Percentiles rank a stretch among this genome's conserved stretches.
Conservation (phyloP, 2,113 vertebrate species). For the Polypterus senegalus region DNA sequence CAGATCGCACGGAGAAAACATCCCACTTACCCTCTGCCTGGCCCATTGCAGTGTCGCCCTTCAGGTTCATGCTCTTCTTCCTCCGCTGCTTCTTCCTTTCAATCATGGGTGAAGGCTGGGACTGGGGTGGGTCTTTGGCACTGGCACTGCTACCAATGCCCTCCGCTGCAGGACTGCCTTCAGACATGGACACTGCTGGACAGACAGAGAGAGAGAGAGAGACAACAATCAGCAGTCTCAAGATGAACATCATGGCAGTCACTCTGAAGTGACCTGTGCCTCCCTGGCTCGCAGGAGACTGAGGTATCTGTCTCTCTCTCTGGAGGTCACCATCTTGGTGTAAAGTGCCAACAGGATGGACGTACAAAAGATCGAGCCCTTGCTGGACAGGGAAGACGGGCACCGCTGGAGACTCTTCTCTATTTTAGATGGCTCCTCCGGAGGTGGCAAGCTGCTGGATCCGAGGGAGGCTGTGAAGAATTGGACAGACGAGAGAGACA, state of each 20-base stretch:
- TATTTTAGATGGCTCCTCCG: conserved; percentile 53
- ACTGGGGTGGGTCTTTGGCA: conserved; percentile 53
- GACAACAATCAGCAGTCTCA: no score
- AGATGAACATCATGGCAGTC: neutral
- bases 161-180: conserved; percentile 46
- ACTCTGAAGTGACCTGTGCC: neutral
- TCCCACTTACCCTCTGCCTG: conserved; percentile 78
- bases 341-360: neutral
- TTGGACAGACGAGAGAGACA: conserved; percentile 2
- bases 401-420: conserved; percentile 64
- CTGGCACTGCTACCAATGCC: conserved; percentile 46
- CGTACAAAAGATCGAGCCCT: conserved; percentile 55
- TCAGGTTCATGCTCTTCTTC: conserved; percentile 84
- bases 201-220: neutral
- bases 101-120: conserved; percentile 70
- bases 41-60: conserved; percentile 69
- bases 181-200: conserved; percentile 29
- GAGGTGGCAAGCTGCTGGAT: conserved; percentile 53
- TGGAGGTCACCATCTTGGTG: no score
- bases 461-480: conserved; percentile 35
- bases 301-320: no score
- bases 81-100: conserved; percentile 82
- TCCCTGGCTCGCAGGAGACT: no score
- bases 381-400: conserved; percentile 55
- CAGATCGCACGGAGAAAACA: no score